Percentiles rank a stretch among this genome's conserved stretches.
These are phyloP conservation scores for Drosophila sturtevanti DNA, from an alignment of 1,140 invertebrate species.

Conservation along the genomic window DNA sequence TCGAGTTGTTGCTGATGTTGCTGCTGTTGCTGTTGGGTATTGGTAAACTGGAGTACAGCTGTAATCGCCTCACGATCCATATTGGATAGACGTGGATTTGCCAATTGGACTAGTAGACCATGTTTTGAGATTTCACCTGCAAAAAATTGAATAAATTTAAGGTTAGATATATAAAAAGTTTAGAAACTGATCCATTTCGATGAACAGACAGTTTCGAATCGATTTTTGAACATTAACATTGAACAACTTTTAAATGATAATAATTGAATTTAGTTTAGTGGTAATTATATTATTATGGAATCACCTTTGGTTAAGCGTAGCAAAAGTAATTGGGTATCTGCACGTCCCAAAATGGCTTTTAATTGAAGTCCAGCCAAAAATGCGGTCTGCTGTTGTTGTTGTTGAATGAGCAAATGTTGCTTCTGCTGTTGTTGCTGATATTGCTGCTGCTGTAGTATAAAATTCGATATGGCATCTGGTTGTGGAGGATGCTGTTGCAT, in stretches of 20 bases:
- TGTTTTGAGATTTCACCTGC: constrained; percentile 79
- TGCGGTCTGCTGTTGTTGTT: constrained; percentile 78
- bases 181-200: no score
- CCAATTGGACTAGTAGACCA: constrained; percentile 70
- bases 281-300: no score
- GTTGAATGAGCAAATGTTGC: constrained; percentile 68
- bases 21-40: constrained; percentile 76
- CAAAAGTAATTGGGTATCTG: constrained; percentile 71
- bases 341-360: constrained; percentile 70
- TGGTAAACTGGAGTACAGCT: constrained; percentile 76
- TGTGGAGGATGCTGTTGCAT: constrained; percentile 16
- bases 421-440: constrained; percentile 76
- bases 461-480: constrained; percentile 70
- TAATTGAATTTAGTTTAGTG: no score
- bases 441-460: constrained; percentile 73
- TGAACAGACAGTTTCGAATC: no score
- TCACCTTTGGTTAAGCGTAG: constrained; percentile 77
- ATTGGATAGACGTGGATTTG: constrained; percentile 69
- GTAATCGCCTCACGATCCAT: constrained; percentile 79
- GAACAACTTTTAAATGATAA: no score
- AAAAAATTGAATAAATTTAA: no score
- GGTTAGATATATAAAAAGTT: no score
- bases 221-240: no score
- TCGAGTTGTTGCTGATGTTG: constrained; percentile 74
- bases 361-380: constrained; percentile 73